These are phyloP conservation scores for Uloborus diversus DNA, from an alignment of 1,140 invertebrate genomes.

Conservation along the genomic window DNA sequence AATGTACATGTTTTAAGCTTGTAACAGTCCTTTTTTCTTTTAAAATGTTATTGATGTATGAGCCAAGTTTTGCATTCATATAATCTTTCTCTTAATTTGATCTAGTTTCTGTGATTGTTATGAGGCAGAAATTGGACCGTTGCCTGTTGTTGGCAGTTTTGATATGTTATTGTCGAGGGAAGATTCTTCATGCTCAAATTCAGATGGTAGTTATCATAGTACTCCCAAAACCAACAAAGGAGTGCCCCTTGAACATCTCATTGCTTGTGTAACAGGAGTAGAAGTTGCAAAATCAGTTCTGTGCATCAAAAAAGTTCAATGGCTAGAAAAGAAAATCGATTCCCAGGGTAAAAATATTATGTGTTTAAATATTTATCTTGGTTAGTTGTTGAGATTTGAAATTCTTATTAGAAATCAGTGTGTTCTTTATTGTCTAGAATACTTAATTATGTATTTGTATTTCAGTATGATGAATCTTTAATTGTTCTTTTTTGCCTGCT, in stretches of 20 bases:
- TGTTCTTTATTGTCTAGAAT: too few relatives aligned
- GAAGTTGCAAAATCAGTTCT: slow-evolving; percentile 69
- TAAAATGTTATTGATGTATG: too few relatives aligned
- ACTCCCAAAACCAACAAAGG: slow-evolving; percentile 66
- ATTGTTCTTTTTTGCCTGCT: too few relatives aligned
- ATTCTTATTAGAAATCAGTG: too few relatives aligned
- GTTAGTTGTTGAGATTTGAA: too few relatives aligned
- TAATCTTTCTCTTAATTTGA: too few relatives aligned
- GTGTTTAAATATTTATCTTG: too few relatives aligned
- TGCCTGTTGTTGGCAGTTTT: slow-evolving; percentile 62
- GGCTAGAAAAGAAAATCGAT: slow-evolving; percentile 65
- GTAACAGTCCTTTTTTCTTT: too few relatives aligned
- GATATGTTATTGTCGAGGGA: background rate
- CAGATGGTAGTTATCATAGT: background rate
- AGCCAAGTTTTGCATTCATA: too few relatives aligned
- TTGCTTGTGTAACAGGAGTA: slow-evolving; percentile 82
- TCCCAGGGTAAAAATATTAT: slow-evolving; percentile 33
- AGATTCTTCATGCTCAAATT: background rate
- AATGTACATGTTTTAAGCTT: too few relatives aligned
- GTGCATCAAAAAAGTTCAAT: slow-evolving; percentile 68
- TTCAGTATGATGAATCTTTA: too few relatives aligned
- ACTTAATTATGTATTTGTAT: too few relatives aligned
- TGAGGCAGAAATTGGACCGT: slow-evolving; percentile 73
- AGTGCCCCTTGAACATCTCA: slow-evolving; percentile 84
- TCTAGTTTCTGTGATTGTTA: slow-evolving; percentile 83